Conservation (phyloP, 1,140 invertebrate species). For the Hylaeus anthracinus region DNA sequence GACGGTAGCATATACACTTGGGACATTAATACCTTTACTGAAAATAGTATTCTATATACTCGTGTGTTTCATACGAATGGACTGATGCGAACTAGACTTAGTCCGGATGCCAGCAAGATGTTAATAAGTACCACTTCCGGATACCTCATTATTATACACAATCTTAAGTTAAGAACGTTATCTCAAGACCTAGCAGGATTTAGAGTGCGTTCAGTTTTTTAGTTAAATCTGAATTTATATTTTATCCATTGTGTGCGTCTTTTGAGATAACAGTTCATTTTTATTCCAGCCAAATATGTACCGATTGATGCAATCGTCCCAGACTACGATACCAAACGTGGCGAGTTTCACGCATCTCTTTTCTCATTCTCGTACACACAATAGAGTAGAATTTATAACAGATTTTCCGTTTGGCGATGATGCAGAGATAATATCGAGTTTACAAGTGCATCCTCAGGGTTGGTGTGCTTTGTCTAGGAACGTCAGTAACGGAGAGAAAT, state of each 20-base stretch:
- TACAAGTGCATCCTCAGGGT: conserved; percentile 95
- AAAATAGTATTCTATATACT: conserved; percentile 89
- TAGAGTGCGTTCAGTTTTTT: conserved; percentile 82
- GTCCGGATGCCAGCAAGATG: conserved; percentile 92
- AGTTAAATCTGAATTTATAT: background rate
- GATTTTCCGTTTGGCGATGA: conserved; percentile 94
- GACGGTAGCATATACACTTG: conserved; percentile 96
- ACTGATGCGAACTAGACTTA: conserved; percentile 93
- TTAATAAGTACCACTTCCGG: conserved; percentile 94
- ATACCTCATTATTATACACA: conserved; percentile 94
- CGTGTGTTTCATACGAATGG: conserved; percentile 92
- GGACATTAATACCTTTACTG: conserved; percentile 94
- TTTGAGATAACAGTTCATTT: background rate
- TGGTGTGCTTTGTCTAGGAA: conserved; percentile 94
- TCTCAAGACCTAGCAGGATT: conserved; percentile 91
- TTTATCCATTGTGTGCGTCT: background rate
- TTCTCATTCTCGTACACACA: conserved; percentile 86
- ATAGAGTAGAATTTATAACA: conserved; percentile 93
- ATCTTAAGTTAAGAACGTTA: conserved; percentile 91
- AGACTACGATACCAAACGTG: conserved; percentile 89
- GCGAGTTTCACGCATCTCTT: conserved; percentile 92
- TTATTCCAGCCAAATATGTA: conserved; percentile 91
- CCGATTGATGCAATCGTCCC: conserved; percentile 92
- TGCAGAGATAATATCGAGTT: conserved; percentile 93
- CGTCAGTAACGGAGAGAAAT: conserved; percentile 90